Evolutionary conservation across 2,113 vertebrate species (phyloP), one percentile per base, ranked within the genome.

Genomic region (Tenrec ecaudatus): DNA sequence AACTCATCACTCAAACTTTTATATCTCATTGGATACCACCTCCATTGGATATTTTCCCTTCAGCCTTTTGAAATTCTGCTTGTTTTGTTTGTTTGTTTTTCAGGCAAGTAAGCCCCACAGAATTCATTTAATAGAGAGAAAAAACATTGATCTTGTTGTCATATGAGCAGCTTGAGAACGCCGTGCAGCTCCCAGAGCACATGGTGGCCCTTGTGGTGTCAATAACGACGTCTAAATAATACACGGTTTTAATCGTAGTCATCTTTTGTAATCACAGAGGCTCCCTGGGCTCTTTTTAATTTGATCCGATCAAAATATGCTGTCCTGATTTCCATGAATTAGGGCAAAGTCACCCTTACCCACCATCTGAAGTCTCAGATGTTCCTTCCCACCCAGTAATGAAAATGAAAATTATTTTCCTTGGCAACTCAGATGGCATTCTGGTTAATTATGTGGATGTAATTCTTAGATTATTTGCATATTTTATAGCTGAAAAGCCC

Each of bases 311-410:
- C 95, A 73, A 33, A 93, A 93, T 75, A 47, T 12, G 78, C 69
- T 96, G 78, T 90, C 62, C 84, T 92, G 78, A 95, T 94, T 91
- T 93, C 92, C 81, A 86, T 88, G 91, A 96, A 94, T 94, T 96
- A 96, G 86, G 79, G 77, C 92, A 95, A 94, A 96, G 95, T 96
- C 92, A 96, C 91, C 94, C 94, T 95, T 77, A 77, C 10, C 90
- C 73, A 87, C 91, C 89, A 96, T 96, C 91, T 94, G 96, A 96
- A 97, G 82, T 92, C 84, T 96, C 86, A 96, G 92, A 96, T 96
- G 92, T 92, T 96, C 43, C 91, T 96, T 93, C 73, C 69, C 38
- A 93, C 38, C 33, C 68, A 93, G 73, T 84, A 95, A 90, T 88
- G 80, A 95, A 97, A 96, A 92, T 86, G 36, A 91, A 95, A 95